These are phyloP conservation scores for Euproctis similis DNA, from an alignment of 2,888 invertebrate species.

Conservation along the genomic window DNA sequence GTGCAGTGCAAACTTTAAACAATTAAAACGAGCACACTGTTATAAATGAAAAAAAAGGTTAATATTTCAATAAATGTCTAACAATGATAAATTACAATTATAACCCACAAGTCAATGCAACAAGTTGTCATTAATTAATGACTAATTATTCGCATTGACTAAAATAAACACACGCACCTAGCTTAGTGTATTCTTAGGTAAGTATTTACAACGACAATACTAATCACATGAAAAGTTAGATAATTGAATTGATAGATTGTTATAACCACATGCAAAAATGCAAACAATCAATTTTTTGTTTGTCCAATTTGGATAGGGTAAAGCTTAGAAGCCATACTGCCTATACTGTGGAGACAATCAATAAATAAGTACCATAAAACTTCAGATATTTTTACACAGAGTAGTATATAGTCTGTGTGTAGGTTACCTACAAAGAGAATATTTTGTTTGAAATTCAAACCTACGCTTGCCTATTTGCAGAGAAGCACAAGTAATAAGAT, in stretches of 20 bases:
- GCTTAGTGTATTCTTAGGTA: slow-evolving; percentile 14
- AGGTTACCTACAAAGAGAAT: slow-evolving; percentile 16
- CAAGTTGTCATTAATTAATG: slow-evolving; percentile 67
- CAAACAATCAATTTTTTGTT: too few species aligned
- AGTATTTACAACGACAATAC: too few species aligned
- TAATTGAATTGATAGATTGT: too few species aligned
- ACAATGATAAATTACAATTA: slow-evolving; percentile 29
- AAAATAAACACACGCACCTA: slow-evolving; percentile 31
- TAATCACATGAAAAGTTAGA: too few species aligned
- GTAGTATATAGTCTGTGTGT: too few species aligned
- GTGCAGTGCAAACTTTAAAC: slow-evolving; percentile 19
- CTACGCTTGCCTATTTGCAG: slow-evolving; percentile 35
- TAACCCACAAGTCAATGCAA: slow-evolving; percentile 59
- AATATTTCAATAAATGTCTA: slow-evolving; percentile 7
- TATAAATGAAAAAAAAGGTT: slow-evolving; percentile 13
- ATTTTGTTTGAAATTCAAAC: slow-evolving; percentile 29
- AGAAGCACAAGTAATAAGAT: slow-evolving; percentile 30
- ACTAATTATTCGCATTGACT: slow-evolving; percentile 66
- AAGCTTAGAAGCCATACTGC: too few species aligned
- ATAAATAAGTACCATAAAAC: too few species aligned
- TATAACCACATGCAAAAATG: too few species aligned
- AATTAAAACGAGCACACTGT: slow-evolving; percentile 11
- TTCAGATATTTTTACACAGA: too few species aligned
- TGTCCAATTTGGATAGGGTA: too few species aligned
- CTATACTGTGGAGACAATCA: too few species aligned